Conservation (phyloP, 2,888 invertebrate species). For the Patella ulyssiponensis region DNA sequence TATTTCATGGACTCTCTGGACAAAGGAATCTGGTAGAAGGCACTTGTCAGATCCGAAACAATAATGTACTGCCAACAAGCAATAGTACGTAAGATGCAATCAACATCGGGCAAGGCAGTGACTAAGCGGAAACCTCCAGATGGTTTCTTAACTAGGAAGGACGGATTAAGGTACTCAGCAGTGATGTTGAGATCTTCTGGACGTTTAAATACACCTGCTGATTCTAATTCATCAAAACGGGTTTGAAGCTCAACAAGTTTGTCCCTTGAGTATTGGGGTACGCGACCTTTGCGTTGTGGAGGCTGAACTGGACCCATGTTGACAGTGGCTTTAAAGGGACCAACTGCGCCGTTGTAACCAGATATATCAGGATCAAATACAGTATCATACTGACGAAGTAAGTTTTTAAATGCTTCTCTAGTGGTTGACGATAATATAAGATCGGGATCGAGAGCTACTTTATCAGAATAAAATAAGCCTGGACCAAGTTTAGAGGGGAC, state of each 20-base stretch:
- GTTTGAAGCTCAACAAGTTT: conserved; percentile 40
- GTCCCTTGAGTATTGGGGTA: conserved; percentile 44
- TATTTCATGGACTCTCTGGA: conserved; percentile 36
- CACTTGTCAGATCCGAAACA: conserved; percentile 39
- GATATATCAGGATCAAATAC: conserved; percentile 37
- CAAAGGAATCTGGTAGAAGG: conserved; percentile 46
- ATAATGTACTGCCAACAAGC: conserved; percentile 46
- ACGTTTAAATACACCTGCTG: conserved; percentile 40
- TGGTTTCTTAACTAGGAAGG: conserved; percentile 45
- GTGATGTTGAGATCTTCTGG: conserved; percentile 39
- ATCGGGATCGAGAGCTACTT: conserved; percentile 33
- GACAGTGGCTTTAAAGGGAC: conserved; percentile 37
- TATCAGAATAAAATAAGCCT: conserved; percentile 8
- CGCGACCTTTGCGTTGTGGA: conserved; percentile 45
- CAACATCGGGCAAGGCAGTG: conserved; percentile 43
- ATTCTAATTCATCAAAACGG: conserved; percentile 49
- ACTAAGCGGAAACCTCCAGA: conserved; percentile 41
- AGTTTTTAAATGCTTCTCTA: conserved; percentile 15
- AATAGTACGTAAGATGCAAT: conserved; percentile 36
- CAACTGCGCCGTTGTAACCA: conserved; percentile 42
- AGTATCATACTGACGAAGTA: conserved; percentile 27
- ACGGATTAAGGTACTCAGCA: conserved; percentile 50
- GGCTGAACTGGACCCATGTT: conserved; percentile 48
- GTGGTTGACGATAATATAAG: conserved; percentile 19
- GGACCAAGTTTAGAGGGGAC: neutral